These are phyloP conservation scores for Dioctria linearis DNA, from an alignment of 2,888 invertebrate species.

Conservation along the genomic window DNA sequence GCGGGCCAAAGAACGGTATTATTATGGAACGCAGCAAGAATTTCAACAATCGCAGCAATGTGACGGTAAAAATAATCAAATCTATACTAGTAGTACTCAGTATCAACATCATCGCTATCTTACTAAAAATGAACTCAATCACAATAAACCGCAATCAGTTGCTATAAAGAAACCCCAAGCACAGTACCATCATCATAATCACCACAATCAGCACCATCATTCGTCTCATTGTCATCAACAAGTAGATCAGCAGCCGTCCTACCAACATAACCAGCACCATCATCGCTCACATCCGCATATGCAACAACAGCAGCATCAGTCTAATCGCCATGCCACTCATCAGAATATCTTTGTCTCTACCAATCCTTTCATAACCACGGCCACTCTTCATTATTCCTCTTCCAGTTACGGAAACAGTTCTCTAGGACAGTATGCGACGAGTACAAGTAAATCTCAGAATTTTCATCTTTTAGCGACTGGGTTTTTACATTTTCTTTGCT, in stretches of 20 bases:
- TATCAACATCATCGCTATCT: conserved; percentile 59
- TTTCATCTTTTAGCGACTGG: not conserved
- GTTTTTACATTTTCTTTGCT: conserved; percentile 43
- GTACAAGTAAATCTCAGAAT: conserved; percentile 61
- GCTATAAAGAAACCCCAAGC: conserved; percentile 38
- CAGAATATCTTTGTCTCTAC: conserved; percentile 71
- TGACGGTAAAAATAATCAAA: conserved; percentile 71
- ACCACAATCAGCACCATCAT: conserved; percentile 58
- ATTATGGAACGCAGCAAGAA: conserved; percentile 60
- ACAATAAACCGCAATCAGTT: conserved; percentile 62
- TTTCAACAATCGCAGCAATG: conserved; percentile 66
- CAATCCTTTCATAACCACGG: conserved; percentile 71
- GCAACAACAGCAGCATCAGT: conserved; percentile 65
- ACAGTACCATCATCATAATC: conserved; percentile 59
- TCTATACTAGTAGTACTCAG: conserved; percentile 69
- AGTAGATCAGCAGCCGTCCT: conserved; percentile 11
- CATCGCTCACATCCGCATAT: conserved; percentile 62
- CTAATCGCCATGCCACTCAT: conserved; percentile 64
- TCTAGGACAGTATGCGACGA: conserved; percentile 60
- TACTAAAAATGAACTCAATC: conserved; percentile 62
- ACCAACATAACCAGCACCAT: conserved; percentile 62
- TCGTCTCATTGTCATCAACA: conserved; percentile 46
- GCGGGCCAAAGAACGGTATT: conserved; percentile 61
- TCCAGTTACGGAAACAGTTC: conserved; percentile 62
- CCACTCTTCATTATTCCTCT: conserved; percentile 66